Base-by-base conservation (phyloP, 35 echinoderm and acorn worm species). In the Apostichopus japonicus region DNA sequence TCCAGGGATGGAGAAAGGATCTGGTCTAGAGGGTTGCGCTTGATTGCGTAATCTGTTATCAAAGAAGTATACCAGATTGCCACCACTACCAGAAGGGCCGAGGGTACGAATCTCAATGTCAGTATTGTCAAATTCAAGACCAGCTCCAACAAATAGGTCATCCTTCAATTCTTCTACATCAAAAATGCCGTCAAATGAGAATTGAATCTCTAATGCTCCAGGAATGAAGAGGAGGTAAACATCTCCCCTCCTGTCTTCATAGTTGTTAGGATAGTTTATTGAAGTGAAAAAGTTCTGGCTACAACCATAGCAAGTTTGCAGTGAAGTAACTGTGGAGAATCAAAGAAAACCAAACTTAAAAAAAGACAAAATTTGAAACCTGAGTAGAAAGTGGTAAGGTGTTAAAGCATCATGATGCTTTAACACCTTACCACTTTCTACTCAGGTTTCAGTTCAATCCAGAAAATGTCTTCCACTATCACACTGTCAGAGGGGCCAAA, bases 201-300 rank as follows among this genome's bases (percentile, higher is more conserved):
- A 83, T n/a, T 83, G 44, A 17, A 83, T 83, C 8, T 33, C 7
- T n/a, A 8, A 17, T 54, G 79, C 79, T 83, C 79, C 79, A 16
- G 79, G 79, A 17, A 83, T 54, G 15, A 54, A 83, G 17, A 83
- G 24, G 54, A 83, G 79, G 54, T 83, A 83, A 17, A 83, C 79
- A 83, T 83, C 79, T 54, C 79, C 79, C 54, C 79, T 83, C 8
- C 27, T 55, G n/a, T 17, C 16, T 10, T 10, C 24, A 54, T 83
- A 83, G 17, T 9, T 4, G n/a, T 17, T 6, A 9, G 79, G 79
- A 54, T 83, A 83, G 52, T 83, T 83, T 24, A 54, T 54, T 7
- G 79, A 83, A 16, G 51, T 83, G 51, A 83, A 83, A 33, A 10
- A 54, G 54, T 83, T 83, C 51, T 83, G 79, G 13, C 25, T 5